Evolutionary conservation across 1,140 invertebrate species (phyloP), one percentile per base, ranked within the genome.

Genomic region (Penaeus indicus): DNA sequence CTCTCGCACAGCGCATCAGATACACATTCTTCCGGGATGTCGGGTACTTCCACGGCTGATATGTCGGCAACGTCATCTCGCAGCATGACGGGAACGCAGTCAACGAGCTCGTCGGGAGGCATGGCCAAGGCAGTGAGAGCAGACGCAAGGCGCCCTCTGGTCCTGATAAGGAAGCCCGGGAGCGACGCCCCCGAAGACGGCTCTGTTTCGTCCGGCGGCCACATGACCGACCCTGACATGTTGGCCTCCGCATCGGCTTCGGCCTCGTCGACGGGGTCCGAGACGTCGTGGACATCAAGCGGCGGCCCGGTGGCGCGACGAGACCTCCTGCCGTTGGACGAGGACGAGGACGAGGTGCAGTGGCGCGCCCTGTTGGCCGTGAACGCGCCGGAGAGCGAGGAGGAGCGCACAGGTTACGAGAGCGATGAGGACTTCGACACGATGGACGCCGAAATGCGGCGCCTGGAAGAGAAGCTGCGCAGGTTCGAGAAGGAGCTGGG

Each of bases 391-490:
- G 88, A 91, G 11, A 87, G 85, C 21, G 88, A 91, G 11, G 90
- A 85, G 38, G 88, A 88, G 42, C 69, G 79, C 13, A 25, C 62
- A 5, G 88, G 88, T 21, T 89, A 89, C 75, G 90, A 81, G 54
- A 90, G 88, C 38, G 90, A 91, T 32, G 90, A 91, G 42, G 90
- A 91, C 72, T 91, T 91, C 82, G 90, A 89, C 38, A 64, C 80
- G 0, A 89, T 91, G 88, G 90, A 91, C 63, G 88, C 84, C 18
- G 90, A 91, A 61, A 91, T 91, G 90, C 85, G 86, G 0, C 90
- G 90, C 21, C 78, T 91, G 19, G 90, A 91, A 85, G 90, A 91
- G 72, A 91, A 91, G 63, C 78, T 91, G 42, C 79, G 83, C 27
- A 86, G 88, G 47, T 91, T 91, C 81, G 90, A 91, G 84, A 83